phyloP scores from a whole-genome alignment of 2,888 invertebrate species.

The Hetaerina titia region DNA sequence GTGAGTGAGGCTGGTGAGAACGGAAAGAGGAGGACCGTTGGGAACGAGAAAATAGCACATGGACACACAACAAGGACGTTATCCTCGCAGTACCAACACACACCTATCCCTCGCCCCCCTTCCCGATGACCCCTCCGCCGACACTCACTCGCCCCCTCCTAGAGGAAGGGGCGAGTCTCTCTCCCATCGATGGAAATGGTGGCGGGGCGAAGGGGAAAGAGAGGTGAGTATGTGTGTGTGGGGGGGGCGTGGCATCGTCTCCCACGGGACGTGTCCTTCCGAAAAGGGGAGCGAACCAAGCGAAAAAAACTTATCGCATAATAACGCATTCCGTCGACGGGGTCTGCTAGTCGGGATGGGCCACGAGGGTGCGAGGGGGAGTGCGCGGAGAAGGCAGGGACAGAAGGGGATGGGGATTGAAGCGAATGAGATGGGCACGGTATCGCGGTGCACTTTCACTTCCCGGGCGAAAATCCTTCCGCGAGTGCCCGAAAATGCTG shows the following conservation, averaged over 20 bases:
- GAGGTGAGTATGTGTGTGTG: background rate
- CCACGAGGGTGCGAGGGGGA: background rate
- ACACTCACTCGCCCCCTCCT: background rate
- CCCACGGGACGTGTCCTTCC: conserved; percentile 47
- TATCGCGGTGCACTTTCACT: no score
- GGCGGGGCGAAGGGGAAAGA: background rate
- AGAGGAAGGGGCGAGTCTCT: background rate
- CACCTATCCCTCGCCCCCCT: background rate
- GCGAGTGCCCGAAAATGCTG: no score
- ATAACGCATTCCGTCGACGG: background rate
- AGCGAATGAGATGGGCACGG: no score
- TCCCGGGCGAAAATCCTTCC: no score
- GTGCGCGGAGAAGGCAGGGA: background rate
- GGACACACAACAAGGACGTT: background rate
- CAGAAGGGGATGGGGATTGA: background rate
- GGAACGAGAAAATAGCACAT: background rate
- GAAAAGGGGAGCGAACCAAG: conserved; percentile 20
- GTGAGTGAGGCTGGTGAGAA: background rate
- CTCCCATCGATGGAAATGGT: background rate
- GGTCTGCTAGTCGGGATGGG: background rate
- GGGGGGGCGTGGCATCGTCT: background rate
- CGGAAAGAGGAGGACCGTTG: background rate
- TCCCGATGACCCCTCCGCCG: background rate
- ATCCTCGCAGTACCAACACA: background rate
- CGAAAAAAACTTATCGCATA: conserved; percentile 48